Evolutionary conservation across 2,113 vertebrate genomes (phyloP).

Genomic region (Dasyurus viverrinus): DNA sequence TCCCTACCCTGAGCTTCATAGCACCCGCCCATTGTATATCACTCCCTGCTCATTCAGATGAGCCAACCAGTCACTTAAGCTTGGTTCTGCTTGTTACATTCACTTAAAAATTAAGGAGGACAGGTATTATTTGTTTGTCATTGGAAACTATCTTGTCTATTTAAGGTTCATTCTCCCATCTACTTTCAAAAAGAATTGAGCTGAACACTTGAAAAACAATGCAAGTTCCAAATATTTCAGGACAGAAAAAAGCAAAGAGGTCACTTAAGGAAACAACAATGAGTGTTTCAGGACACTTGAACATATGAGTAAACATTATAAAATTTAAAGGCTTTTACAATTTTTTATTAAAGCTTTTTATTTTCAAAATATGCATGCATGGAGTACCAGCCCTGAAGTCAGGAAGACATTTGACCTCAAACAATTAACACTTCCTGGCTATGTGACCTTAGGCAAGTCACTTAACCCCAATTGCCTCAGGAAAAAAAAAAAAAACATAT

Average conservation of each 20-base stretch:
- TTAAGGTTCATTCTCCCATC: neutral
- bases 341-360: too few relatives aligned
- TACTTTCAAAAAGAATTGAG: neutral
- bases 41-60: too few relatives aligned
- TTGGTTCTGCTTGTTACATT: neutral
- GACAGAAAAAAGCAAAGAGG: neutral
- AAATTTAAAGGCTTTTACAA: too few relatives aligned
- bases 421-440: too few relatives aligned
- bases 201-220: neutral
- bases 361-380: too few relatives aligned
- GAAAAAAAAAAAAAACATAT: too few relatives aligned
- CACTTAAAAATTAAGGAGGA: neutral
- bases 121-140: neutral
- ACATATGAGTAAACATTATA: neutral
- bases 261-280: neutral
- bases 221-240: neutral
- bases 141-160: neutral
- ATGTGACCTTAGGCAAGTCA: too few relatives aligned
- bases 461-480: too few relatives aligned
- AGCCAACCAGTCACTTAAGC: neutral
- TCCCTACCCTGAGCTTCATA: neutral
- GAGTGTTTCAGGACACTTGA: neutral
- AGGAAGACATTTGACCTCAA: too few relatives aligned
- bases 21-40: neutral
- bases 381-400: too few relatives aligned